Percentiles rank a stretch among this genome's conserved stretches.
These are phyloP conservation scores for Ditula angustiorana DNA, from an alignment of 2,888 invertebrate species.

Conservation along the genomic window DNA sequence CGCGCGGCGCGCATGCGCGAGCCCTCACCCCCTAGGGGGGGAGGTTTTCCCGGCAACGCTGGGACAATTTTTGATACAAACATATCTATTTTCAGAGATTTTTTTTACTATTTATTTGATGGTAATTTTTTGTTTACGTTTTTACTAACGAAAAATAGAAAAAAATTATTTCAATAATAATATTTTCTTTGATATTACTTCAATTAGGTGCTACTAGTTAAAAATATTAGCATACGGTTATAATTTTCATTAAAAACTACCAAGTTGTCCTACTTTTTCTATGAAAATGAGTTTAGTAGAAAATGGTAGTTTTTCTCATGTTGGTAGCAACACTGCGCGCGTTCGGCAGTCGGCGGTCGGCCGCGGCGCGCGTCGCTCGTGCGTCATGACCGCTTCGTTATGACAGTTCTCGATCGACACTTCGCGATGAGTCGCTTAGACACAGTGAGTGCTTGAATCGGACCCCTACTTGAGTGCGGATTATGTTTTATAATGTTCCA, in stretches of 20 bases:
- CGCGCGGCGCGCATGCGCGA: conserved; percentile 66
- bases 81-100: conserved; percentile 7
- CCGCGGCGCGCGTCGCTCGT: conserved; percentile 65
- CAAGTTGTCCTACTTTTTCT: not conserved
- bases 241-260: conserved; percentile 39
- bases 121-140: not conserved
- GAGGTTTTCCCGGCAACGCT: conserved; percentile 50
- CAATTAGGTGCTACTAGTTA: no score
- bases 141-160: no score
- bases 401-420: conserved; percentile 51
- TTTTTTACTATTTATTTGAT: not conserved
- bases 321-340: conserved; percentile 56
- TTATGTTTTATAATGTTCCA: conserved; percentile 69
- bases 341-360: conserved; percentile 73
- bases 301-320: conserved; percentile 46
- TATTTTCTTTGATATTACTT: no score
- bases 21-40: conserved; percentile 52
- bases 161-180: no score
- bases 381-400: conserved; percentile 61
- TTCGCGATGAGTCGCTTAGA: conserved; percentile 62
- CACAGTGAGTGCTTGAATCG: conserved; percentile 70
- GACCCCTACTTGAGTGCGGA: conserved; percentile 45
- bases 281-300: conserved; percentile 49
- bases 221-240: no score
- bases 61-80: conserved; percentile 16